Conservation (phyloP, 2,113 vertebrate species). For the Myrmecophaga tridactyla region DNA sequence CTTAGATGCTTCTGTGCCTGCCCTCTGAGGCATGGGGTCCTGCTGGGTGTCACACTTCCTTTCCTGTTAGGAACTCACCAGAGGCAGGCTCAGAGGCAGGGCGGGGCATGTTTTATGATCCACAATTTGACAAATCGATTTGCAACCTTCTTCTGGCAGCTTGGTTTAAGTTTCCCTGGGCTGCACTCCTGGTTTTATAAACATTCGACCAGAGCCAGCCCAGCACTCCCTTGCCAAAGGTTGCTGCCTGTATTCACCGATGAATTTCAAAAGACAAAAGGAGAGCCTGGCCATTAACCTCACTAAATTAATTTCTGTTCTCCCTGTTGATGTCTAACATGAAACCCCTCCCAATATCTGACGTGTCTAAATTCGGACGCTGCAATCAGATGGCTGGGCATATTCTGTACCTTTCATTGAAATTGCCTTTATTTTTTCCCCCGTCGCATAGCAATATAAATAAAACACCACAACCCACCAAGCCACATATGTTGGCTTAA, state of each 20-base stretch:
- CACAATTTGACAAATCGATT: background rate
- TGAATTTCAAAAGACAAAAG: slow-evolving; percentile 56
- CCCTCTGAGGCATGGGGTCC: background rate
- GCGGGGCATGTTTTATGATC: slow-evolving; percentile 12
- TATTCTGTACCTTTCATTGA: slow-evolving; percentile 32
- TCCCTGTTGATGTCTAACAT: background rate
- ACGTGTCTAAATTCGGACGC: slow-evolving; percentile 17
- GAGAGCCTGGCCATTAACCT: background rate
- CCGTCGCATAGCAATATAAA: slow-evolving; percentile 77
- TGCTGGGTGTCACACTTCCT: background rate
- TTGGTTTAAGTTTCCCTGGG: slow-evolving; percentile 34
- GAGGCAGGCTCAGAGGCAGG: background rate
- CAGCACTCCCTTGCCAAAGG: background rate
- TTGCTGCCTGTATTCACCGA: background rate
- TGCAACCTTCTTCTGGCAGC: slow-evolving; percentile 6
- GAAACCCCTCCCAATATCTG: slow-evolving; percentile 23
- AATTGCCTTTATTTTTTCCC: slow-evolving; percentile 55
- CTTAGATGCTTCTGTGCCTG: background rate
- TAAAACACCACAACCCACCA: slow-evolving; percentile 63
- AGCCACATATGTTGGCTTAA: slow-evolving; percentile 58
- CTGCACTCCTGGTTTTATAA: slow-evolving; percentile 51
- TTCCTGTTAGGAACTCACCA: slow-evolving; percentile 32
- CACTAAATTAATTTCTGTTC: slow-evolving; percentile 46
- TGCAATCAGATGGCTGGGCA: background rate
- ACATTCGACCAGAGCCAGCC: background rate